phyloP scores from a whole-genome alignment of 2,113 vertebrate genomes.

The Craseonycteris thonglongyai region DNA sequence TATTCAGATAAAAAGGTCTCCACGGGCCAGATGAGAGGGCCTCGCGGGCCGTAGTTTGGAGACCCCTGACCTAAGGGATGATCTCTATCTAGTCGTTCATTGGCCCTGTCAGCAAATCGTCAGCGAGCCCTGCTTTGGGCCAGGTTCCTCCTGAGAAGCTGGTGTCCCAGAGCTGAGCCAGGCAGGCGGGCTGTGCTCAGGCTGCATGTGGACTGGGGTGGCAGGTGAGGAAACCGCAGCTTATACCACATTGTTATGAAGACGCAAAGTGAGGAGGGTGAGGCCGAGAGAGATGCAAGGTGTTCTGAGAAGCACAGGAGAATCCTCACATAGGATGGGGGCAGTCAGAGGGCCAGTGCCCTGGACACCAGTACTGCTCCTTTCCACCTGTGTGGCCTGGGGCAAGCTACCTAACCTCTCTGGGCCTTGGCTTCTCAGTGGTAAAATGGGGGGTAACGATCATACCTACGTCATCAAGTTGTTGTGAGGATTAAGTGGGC shows the following conservation, averaged over 20 bases:
- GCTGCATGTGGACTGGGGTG: not conserved
- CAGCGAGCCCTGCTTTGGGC: not conserved
- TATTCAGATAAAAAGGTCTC: no score
- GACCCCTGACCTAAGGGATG: not conserved
- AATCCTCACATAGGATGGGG: not conserved
- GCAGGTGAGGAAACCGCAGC: not conserved
- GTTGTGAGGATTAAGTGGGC: not conserved
- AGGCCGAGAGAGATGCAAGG: fast-evolving
- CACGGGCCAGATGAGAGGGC: no score
- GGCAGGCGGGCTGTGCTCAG: not conserved
- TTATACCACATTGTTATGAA: not conserved
- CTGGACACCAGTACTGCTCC: not conserved
- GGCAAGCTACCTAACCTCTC: not conserved
- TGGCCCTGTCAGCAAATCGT: not conserved
- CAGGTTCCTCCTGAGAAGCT: not conserved
- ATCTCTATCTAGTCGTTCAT: not conserved
- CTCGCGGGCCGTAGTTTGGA: no score
- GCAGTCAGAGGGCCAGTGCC: not conserved
- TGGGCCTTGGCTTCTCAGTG: not conserved
- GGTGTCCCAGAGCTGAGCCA: not conserved
- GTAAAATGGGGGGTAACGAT: no score
- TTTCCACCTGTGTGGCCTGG: not conserved
- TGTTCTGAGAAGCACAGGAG: not conserved
- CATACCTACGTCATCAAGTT: not conserved
- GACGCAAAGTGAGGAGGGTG: not conserved